Evolutionary conservation across 2,888 invertebrate species (phyloP), one percentile per base, ranked within the genome.

Genomic region (Yponomeuta plumbellus): DNA sequence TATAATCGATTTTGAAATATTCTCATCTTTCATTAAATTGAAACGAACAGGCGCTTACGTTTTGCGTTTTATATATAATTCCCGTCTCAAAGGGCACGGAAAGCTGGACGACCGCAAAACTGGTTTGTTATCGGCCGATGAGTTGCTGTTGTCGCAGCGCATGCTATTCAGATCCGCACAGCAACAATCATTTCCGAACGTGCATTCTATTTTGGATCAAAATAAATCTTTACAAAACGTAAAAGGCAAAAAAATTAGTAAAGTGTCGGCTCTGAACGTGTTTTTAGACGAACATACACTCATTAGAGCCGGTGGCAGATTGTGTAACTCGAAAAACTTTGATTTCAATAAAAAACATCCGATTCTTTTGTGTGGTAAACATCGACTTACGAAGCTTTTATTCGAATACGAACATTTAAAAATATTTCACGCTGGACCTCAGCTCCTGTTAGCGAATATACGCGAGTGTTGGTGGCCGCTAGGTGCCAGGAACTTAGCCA

Each of bases 261-360:
- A 65, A 34, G 23, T 65, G 17, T 65, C 26, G n/a, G 58, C 26
- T 26, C 58, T 65, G 23, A 65, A 65, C 58, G 26, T 65, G 17
- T 65, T 65, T 34, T 10, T 65, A 17, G 65, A 65, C 26, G 20
- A 39, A 26, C 17, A 65, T 26, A 26, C 34, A 17, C 4, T 58
- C 4, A 65, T 65, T 13, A 11, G 65, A 23, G 61, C 23, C 10
- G 61, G 61, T 13, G 61, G 61, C 10, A 21, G 61, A 23, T 17
- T 61, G 13, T 8, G 17, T 22, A 21, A 64, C 11, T n/a, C 39
- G 39, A 20, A 17, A 17, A 26, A 26, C n/a, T 65, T 65, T 58
- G n/a, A 57, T 17, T 65, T 57, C 21, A 34, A 65, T 34, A 65
- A 65, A 65, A 56, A 52, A 34, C 58, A 58, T 58, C 65, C 65